Evolutionary conservation across 2,113 vertebrate species (phyloP), one percentile per base, ranked within the genome.

Genomic region (Hyperopisus bebe): DNA sequence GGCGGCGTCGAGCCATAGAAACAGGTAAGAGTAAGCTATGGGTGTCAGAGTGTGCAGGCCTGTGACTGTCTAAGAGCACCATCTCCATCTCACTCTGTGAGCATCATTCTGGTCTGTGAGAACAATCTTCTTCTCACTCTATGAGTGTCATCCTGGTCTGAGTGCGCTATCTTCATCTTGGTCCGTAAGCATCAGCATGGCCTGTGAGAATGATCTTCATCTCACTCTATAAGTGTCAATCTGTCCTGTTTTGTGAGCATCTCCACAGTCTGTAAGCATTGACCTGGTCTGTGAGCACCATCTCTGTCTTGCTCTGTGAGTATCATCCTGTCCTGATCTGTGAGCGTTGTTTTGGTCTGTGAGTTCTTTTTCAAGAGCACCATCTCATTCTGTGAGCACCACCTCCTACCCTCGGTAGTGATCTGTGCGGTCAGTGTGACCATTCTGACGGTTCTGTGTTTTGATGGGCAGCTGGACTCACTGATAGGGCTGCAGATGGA

Each of bases 21-120:
- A 87, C 85, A 87, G 85, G 85, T 87, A 87, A 92, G 51, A 50
- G 92, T 91, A 90, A 55, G 10, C 92, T 15, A 77, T 93, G 93
- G 91, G 94, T 93, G 94, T 95, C 94, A 93, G 94, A 87, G 48
- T 91, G 21, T 15, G 44, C 44, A 6, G 42, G 55, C 35, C 24
- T 83, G 9, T 19, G 7, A 13, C 31, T 35, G 27, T 39, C 5
- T 77, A 35, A 17, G 35, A 42, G 74, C 17, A 80, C 74, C 74
- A 42, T 80, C 74, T 70, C 35, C 74, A 80, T 80, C 74, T 31
- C 35, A 5, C 5, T 80, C 74, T 17, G 35, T 80, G 74, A 42
- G 35, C 74, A 5, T 39, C 70, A 17, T 39, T 5, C 31, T 39
- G 31, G 31, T 19, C 70, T 80, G 27, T 15, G 70, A 77, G 70